phyloP scores from a whole-genome alignment of 2,888 invertebrate genomes.

The Dasysyrphus albostriatus region DNA sequence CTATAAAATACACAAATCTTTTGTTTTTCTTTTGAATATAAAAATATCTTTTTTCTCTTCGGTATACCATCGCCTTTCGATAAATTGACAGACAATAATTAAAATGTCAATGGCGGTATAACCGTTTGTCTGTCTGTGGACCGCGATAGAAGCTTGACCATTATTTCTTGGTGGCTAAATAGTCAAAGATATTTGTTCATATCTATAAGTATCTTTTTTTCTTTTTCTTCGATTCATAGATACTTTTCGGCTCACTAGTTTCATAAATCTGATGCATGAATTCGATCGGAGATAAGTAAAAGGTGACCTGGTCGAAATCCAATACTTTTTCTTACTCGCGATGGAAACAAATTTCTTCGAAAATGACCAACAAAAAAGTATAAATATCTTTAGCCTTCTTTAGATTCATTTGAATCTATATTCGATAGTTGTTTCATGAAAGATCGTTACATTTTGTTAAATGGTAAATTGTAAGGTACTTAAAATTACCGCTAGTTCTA shows the following conservation, averaged over 20 bases:
- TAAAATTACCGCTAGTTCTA: constrained; percentile 67
- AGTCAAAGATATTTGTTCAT: constrained; percentile 12
- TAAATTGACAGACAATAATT: constrained; percentile 73
- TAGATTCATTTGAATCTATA: constrained; percentile 28
- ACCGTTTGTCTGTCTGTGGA: constrained; percentile 34
- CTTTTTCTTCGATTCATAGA: constrained; percentile 31
- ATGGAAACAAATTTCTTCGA: background rate
- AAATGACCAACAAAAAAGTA: constrained; percentile 33
- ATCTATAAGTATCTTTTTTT: background rate
- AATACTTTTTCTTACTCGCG: constrained; percentile 2
- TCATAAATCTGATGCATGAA: constrained; percentile 48
- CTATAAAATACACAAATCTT: constrained; percentile 60
- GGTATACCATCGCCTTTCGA: constrained; percentile 10
- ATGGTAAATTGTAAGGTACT: constrained; percentile 68
- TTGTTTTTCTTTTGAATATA: constrained; percentile 47
- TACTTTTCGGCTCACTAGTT: constrained; percentile 33
- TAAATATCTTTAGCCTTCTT: background rate
- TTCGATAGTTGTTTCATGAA: constrained; percentile 21
- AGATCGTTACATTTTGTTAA: constrained; percentile 70
- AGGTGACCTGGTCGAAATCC: constrained; percentile 13
- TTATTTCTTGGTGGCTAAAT: constrained; percentile 32
- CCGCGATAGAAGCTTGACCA: constrained; percentile 13
- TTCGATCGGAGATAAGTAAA: constrained; percentile 26
- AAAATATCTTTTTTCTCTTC: background rate
- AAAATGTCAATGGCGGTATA: constrained; percentile 72